Base-by-base conservation (phyloP, 2,113 vertebrate species). In the Acrocephalus arundinaceus region DNA sequence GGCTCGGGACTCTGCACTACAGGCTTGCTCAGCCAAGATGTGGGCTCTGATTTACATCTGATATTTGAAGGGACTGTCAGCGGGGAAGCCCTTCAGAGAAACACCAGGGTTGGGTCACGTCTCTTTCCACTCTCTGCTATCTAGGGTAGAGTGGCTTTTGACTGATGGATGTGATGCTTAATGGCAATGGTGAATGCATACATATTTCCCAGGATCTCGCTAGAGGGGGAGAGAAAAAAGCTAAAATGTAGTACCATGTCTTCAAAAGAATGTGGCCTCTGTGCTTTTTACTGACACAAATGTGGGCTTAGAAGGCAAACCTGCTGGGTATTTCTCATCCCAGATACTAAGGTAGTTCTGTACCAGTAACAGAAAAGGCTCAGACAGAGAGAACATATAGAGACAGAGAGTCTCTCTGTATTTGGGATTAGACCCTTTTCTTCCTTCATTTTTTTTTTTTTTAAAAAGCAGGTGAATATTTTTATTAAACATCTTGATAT, bases 141-240 rank as follows among this genome's bases (percentile, higher is more conserved):
- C n/a, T n/a, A 1, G 12, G 30, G 12, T 63, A 21, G 54, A 90
- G 79, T 10, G 54, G 61, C 39, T 82, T 59, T 57, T 0, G 0
- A 20, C 58, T 85, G 88, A 85, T 66, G 45, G 82, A 85, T 70
- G 52, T 51, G 46, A 79, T 83, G 88, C 49, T 80, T 48, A 52
- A 41, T 86, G 90, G 63, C 92, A 76, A 66, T 17, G 37, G 71
- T 61, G 43, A 79, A 76, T 13, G n/a, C 18, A 18, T 33, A 31
- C 14, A 0, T 58, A 41, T 88, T 88, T 92, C 68, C 51, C 21
- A 65, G 59, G n/a, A 71, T 71, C 51, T 78, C 80, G 39, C 49
- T 45, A 30, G 27, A 68, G 19, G 4, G 7, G 27, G 6, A 10
- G 23, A 21, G 1, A 1, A 4, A 11, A 58, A 39, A 68, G 11